Conservation (phyloP, 2,113 vertebrate genomes). For the Rousettus leschenaultii region DNA sequence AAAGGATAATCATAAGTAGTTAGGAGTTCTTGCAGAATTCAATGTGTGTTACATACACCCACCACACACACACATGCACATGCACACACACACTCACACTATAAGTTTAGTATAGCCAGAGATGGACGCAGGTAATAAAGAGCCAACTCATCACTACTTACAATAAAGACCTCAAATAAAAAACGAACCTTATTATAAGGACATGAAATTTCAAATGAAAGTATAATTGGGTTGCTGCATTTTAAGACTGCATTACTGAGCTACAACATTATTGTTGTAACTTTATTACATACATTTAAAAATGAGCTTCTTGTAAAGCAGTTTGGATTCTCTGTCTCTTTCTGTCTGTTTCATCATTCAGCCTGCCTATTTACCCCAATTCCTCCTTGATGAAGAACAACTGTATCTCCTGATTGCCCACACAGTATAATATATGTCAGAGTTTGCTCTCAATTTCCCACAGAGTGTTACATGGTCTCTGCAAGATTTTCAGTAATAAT, state of each 20-base stretch:
- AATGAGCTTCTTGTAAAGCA: slow-evolving; percentile 71
- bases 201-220: slow-evolving; percentile 69
- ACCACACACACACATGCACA: not conserved
- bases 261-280: slow-evolving; percentile 70
- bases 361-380: slow-evolving; percentile 38
- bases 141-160: slow-evolving; percentile 50
- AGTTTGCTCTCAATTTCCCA: not conserved
- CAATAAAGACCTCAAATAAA: slow-evolving; percentile 62
- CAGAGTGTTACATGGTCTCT: not conserved
- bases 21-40: not conserved
- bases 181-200: slow-evolving; percentile 61
- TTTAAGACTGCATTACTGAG: slow-evolving; percentile 73
- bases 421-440: not conserved
- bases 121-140: slow-evolving; percentile 61
- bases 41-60: not conserved
- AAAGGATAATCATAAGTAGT: not conserved
- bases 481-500: slow-evolving; percentile 71
- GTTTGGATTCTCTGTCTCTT: slow-evolving; percentile 73
- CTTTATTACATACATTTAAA: slow-evolving; percentile 78
- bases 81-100: not conserved
- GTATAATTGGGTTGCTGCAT: slow-evolving; percentile 74
- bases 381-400: slow-evolving; percentile 65
- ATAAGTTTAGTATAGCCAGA: not conserved
- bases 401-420: slow-evolving; percentile 26
- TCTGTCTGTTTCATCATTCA: slow-evolving; percentile 67